phyloP scores from a whole-genome alignment of 1,140 invertebrate genomes.

The Calliphora vicina region DNA sequence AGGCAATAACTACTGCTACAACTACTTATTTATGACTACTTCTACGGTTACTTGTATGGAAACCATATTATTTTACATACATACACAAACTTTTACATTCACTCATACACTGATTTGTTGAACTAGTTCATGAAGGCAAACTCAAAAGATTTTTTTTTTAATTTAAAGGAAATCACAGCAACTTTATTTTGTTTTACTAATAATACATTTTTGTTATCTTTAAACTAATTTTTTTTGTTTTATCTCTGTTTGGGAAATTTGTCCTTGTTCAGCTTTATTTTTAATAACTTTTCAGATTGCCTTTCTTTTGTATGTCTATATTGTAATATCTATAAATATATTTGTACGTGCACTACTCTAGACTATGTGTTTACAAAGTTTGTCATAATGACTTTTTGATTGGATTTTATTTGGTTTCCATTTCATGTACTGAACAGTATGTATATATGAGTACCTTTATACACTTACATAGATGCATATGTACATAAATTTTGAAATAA shows the following conservation, averaged over 20 bases:
- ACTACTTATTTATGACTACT: neutral
- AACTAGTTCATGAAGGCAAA: too few species aligned
- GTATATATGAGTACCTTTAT: neutral
- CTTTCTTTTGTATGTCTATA: too few species aligned
- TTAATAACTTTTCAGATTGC: too few species aligned
- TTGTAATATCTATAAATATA: too few species aligned
- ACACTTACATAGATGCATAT: neutral
- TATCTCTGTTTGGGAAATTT: too few species aligned
- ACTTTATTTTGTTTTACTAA: too few species aligned
- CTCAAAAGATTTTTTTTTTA: too few species aligned
- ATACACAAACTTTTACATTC: neutral
- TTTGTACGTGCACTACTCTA: neutral
- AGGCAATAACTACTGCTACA: neutral
- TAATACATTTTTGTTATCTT: too few species aligned
- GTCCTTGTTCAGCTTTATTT: too few species aligned
- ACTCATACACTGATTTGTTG: too few species aligned
- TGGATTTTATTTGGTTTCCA: neutral
- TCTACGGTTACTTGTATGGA: neutral
- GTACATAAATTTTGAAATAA: neutral
- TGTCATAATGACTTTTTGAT: slow-evolving; percentile 4
- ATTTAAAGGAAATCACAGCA: too few species aligned
- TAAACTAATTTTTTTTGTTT: too few species aligned
- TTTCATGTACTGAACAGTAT: neutral
- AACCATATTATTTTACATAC: neutral
- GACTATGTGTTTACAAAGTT: neutral